A percentile compares a stretch with the other conserved stretches of the same genome.
Evolutionary conservation across 2,797 vertebrate genomes (phyloP).

Genomic region (Micrastur ruficollis): DNA sequence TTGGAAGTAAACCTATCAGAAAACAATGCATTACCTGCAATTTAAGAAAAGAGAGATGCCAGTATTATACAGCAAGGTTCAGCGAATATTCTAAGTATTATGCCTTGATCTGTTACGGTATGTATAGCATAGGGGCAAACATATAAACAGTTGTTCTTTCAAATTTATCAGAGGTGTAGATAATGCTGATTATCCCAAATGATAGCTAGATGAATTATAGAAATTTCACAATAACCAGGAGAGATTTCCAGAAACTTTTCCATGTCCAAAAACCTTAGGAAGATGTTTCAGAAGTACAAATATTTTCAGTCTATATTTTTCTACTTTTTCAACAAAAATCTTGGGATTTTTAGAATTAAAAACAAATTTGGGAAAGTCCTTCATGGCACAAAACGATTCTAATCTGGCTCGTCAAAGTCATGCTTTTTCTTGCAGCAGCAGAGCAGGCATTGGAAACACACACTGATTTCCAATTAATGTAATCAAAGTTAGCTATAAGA

Average conservation of each 20-base stretch:
- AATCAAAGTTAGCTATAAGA: not conserved
- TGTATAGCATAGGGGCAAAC: slow-evolving; percentile 17
- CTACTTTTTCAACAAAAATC: not conserved
- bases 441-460: not conserved
- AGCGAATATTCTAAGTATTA: slow-evolving; percentile 78
- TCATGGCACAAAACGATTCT: not conserved
- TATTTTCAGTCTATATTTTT: not conserved
- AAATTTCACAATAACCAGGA: not conserved
- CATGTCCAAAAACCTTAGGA: not conserved
- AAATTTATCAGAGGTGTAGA: not conserved
- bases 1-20: slow-evolving; percentile 67
- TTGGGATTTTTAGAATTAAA: not conserved
- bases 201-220: not conserved
- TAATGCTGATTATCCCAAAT: not conserved
- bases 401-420: not conserved
- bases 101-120: slow-evolving; percentile 79
- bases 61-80: slow-evolving; percentile 80
- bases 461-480: not conserved
- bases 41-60: slow-evolving; percentile 81
- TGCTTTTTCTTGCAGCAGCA: not conserved
- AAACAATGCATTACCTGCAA: slow-evolving; percentile 81
- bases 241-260: not conserved
- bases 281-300: not conserved
- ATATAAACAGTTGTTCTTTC: not conserved
- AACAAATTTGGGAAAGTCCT: not conserved